Conservation (phyloP, 1,140 invertebrate species). For the Tyrophagus putrescentiae region DNA sequence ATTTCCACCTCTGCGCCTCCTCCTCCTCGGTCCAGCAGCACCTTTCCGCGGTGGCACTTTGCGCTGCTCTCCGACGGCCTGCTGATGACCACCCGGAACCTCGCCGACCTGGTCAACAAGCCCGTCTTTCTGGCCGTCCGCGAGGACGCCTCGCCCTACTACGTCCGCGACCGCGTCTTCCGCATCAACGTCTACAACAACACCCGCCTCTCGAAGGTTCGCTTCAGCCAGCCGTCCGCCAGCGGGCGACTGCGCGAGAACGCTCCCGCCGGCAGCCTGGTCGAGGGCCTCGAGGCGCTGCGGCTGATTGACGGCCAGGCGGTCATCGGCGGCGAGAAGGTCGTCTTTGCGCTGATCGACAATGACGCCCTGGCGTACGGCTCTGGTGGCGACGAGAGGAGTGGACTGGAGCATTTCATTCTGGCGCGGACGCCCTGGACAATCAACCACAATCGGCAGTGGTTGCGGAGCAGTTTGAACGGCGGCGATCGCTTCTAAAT, state of each 20-base stretch:
- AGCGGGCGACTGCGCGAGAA: conserved; percentile 58
- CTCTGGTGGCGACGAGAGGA: conserved; percentile 16
- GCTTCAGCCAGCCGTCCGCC: conserved; percentile 49
- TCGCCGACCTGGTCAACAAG: conserved; percentile 57
- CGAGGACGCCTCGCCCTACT: conserved; percentile 43
- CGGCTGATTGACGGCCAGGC: conserved; percentile 42
- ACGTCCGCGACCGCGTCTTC: conserved; percentile 55
- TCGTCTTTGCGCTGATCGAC: conserved; percentile 44
- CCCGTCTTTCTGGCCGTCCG: conserved; percentile 61
- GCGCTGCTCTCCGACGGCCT: conserved; percentile 70
- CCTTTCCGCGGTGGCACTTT: conserved; percentile 38
- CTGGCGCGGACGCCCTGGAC: too few species aligned
- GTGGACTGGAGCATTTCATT: too few species aligned
- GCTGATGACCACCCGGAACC: conserved; percentile 71
- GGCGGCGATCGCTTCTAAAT: too few species aligned
- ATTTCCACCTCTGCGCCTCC: too few species aligned
- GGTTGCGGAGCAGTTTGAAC: too few species aligned
- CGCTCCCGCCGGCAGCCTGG: conserved; percentile 46
- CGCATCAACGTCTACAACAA: conserved; percentile 65
- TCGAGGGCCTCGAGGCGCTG: conserved; percentile 42
- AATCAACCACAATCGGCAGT: too few species aligned
- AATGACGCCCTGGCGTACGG: too few species aligned
- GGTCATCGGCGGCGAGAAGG: conserved; percentile 50
- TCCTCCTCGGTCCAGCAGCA: background rate
- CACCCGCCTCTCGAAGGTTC: conserved; percentile 58